phyloP scores from a whole-genome alignment of 2,888 invertebrate genomes.

The Epistrophe eligans region DNA sequence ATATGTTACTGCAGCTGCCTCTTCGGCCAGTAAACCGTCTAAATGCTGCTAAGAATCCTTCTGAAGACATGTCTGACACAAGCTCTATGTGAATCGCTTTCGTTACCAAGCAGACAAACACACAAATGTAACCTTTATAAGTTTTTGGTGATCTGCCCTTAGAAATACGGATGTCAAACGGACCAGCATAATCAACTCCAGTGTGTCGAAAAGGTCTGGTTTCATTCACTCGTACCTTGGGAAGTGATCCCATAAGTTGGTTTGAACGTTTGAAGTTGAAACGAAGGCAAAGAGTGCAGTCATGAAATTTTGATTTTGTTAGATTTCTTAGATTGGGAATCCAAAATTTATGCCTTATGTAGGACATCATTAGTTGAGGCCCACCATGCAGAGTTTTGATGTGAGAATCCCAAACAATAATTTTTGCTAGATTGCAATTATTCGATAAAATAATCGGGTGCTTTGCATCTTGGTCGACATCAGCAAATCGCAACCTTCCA shows the following conservation, averaged over 20 bases:
- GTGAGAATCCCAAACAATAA: slow-evolving; percentile 25
- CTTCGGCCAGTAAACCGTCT: slow-evolving; percentile 25
- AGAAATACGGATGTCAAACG: slow-evolving; percentile 44
- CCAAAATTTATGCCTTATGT: slow-evolving; percentile 40
- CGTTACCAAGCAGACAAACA: slow-evolving; percentile 17
- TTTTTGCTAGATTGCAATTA: slow-evolving; percentile 33
- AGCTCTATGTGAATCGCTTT: slow-evolving; percentile 41
- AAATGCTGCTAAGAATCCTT: slow-evolving; percentile 28
- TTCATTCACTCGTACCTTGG: slow-evolving; percentile 33
- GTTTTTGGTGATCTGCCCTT: slow-evolving; percentile 30
- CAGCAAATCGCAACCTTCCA: slow-evolving; percentile 45
- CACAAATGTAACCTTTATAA: slow-evolving; percentile 27
- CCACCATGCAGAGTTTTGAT: slow-evolving; percentile 23
- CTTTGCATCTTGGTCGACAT: slow-evolving; percentile 26
- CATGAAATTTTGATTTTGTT: slow-evolving; percentile 4
- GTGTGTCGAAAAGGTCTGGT: not conserved
- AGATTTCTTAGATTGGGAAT: slow-evolving; percentile 2
- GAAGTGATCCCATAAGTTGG: slow-evolving; percentile 65
- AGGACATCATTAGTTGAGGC: slow-evolving; percentile 37
- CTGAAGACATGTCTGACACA: slow-evolving; percentile 34
- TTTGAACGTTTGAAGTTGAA: slow-evolving; percentile 21
- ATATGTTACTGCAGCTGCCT: slow-evolving; percentile 26
- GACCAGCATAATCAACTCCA: slow-evolving; percentile 60
- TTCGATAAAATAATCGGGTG: slow-evolving; percentile 48
- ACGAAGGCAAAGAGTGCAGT: slow-evolving; percentile 1